These are phyloP conservation scores for Leptopilina myrica DNA, from an alignment of 2,888 invertebrate species.

Conservation along the genomic window DNA sequence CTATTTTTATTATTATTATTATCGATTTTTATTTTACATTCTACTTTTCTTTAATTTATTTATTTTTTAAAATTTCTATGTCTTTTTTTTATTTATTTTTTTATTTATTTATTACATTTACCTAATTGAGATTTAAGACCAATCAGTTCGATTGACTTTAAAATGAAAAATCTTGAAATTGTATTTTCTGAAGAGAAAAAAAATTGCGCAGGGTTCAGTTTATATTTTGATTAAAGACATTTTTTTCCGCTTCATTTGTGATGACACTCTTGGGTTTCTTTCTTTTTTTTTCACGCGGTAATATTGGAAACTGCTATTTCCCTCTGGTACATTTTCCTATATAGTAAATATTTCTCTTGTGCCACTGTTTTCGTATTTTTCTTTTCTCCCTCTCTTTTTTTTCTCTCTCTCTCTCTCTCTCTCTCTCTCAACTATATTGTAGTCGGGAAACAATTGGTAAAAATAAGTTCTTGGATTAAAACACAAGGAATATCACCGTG, in stretches of 20 bases:
- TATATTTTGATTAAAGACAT: neutral
- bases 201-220: neutral
- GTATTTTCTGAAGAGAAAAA: too few relatives aligned
- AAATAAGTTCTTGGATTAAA: conserved; percentile 13
- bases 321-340: conserved; percentile 7
- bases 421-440: neutral
- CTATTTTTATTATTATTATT: too few relatives aligned
- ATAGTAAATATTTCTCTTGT: conserved; percentile 5
- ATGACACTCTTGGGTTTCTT: neutral
- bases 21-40: too few relatives aligned
- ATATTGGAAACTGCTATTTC: conserved; percentile 1
- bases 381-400: neutral
- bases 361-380: neutral
- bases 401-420: neutral
- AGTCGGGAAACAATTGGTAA: conserved; percentile 1
- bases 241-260: neutral
- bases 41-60: too few relatives aligned
- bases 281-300: neutral
- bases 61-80: too few relatives aligned
- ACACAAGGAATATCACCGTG: neutral
- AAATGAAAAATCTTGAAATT: too few relatives aligned
- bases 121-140: too few relatives aligned
- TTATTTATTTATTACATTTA: too few relatives aligned
- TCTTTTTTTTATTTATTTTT: too few relatives aligned
- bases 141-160: too few relatives aligned